Conservation (phyloP, 2,888 invertebrate species). For the Steromphala cineraria region DNA sequence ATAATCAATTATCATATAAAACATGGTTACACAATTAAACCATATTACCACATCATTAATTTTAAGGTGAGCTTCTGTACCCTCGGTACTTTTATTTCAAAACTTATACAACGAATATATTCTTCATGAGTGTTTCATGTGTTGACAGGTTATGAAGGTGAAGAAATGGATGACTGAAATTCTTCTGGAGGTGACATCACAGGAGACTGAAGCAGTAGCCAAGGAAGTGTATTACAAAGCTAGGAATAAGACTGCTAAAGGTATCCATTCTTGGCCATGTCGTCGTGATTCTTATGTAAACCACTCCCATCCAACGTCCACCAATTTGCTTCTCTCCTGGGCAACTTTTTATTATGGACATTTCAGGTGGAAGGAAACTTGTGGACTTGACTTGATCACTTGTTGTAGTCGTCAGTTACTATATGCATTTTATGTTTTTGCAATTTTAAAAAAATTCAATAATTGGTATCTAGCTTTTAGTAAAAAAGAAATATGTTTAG, state of each 20-base stretch:
- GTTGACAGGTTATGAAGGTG: conserved; percentile 85
- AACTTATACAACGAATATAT: not conserved
- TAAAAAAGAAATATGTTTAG: too few relatives aligned
- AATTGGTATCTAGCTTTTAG: too few relatives aligned
- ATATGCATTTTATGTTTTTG: too few relatives aligned
- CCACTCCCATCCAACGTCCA: not conserved
- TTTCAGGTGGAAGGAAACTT: not conserved
- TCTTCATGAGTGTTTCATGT: not conserved
- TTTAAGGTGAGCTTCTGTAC: too few relatives aligned
- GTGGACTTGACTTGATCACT: too few relatives aligned
- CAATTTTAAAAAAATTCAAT: too few relatives aligned
- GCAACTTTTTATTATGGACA: not conserved
- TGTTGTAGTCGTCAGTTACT: too few relatives aligned
- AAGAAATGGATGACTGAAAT: conserved; percentile 93
- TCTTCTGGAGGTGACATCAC: conserved; percentile 93
- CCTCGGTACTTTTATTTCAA: too few relatives aligned
- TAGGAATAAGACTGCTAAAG: conserved; percentile 69
- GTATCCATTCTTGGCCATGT: conserved; percentile 50
- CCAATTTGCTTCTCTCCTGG: not conserved
- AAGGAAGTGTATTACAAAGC: conserved; percentile 89
- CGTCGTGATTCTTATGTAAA: not conserved
- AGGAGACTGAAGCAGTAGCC: conserved; percentile 89
- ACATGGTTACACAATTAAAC: too few relatives aligned
- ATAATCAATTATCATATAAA: too few relatives aligned
- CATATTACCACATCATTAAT: too few relatives aligned